Evolutionary conservation across 1,140 invertebrate genomes (phyloP).

Genomic region (Eurosta solidaginis): DNA sequence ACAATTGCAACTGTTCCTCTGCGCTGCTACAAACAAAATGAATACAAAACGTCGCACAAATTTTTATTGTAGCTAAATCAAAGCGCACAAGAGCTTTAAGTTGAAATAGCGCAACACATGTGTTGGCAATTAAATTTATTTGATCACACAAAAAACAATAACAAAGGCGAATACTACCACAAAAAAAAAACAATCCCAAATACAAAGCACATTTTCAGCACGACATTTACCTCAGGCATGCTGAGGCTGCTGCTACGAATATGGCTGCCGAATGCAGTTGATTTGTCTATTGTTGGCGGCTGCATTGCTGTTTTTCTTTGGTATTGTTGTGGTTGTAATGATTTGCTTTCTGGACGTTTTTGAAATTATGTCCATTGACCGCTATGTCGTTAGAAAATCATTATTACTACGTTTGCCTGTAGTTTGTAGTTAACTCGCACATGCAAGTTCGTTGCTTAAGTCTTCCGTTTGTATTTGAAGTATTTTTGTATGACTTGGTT

Average conservation of each 20-base stretch:
- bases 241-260: not conserved
- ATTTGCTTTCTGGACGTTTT: not conserved
- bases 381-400: not conserved
- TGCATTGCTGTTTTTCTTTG: not conserved
- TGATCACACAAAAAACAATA: not conserved
- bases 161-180: not conserved
- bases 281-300: not conserved
- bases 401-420: not conserved
- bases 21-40: slow-evolving; percentile 18
- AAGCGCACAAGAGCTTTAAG: too few species aligned
- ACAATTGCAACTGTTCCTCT: slow-evolving; percentile 23
- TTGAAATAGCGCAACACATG: not conserved
- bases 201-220: not conserved
- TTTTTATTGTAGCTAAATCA: not conserved
- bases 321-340: not conserved
- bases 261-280: not conserved
- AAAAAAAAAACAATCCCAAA: not conserved
- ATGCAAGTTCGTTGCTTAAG: not conserved
- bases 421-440: not conserved
- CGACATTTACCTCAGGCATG: not conserved
- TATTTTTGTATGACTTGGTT: not conserved
- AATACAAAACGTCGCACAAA: not conserved
- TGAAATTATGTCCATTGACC: not conserved
- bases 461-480: not conserved
- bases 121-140: not conserved